Percentiles rank a stretch among this genome's conserved stretches.
Conservation (phyloP, 1,140 invertebrate genomes). For the Drosophila guanche region DNA sequence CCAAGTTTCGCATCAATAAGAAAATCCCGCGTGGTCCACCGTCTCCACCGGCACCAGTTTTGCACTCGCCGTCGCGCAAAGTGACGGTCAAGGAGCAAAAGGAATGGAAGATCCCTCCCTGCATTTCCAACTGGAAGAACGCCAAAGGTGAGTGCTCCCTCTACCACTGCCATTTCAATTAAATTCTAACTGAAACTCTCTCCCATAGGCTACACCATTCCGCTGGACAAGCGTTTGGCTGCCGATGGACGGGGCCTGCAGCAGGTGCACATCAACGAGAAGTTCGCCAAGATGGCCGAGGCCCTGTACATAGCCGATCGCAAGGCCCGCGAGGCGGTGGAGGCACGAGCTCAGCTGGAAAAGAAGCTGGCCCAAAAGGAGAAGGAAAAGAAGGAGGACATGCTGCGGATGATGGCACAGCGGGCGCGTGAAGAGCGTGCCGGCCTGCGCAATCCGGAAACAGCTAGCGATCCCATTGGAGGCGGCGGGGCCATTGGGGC, state of each 20-base stretch:
- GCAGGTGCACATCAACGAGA: conserved; percentile 99
- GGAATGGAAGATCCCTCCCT: conserved; percentile 99
- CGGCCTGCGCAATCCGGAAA: conserved; percentile 85
- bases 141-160: conserved; percentile 88
- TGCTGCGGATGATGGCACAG: conserved; percentile 95
- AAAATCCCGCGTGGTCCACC: conserved; percentile 99
- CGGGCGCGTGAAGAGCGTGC: conserved; percentile 97
- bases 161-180: background rate
- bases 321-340: conserved; percentile 98
- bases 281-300: conserved; percentile 99
- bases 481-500: conserved; percentile 84
- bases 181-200: background rate
- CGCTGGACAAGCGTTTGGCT: conserved; percentile 98
- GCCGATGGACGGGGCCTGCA: conserved; percentile 99
- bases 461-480: conserved; percentile 83
- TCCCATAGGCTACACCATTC: conserved; percentile 93
- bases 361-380: conserved; percentile 98
- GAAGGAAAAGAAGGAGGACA: conserved; percentile 99
- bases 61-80: conserved; percentile 98
- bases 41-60: conserved; percentile 94
- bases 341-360: conserved; percentile 97
- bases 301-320: conserved; percentile 98
- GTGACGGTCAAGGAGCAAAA: conserved; percentile 99
- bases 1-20: conserved; percentile 97
- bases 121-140: conserved; percentile 99